Conservation (phyloP, 2,888 invertebrate genomes). For the Eutolmus rufibarbis region DNA sequence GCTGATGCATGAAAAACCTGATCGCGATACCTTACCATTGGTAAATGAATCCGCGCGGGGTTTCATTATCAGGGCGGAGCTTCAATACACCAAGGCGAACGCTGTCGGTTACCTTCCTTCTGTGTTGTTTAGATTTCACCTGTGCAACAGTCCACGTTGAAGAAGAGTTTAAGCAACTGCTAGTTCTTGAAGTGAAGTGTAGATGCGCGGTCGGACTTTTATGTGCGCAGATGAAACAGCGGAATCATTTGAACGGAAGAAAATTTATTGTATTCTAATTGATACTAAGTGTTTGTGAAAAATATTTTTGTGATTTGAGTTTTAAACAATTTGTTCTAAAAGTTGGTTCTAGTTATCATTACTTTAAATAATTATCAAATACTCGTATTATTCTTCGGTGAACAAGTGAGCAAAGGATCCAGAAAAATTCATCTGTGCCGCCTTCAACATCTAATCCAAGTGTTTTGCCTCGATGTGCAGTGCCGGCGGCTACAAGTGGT, state of each 20-base stretch:
- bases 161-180: background rate
- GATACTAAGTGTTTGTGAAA: background rate
- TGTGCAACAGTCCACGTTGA: background rate
- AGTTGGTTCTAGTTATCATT: background rate
- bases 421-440: background rate
- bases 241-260: background rate
- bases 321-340: background rate
- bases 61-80: constrained; percentile 18
- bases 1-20: constrained; percentile 18
- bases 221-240: background rate
- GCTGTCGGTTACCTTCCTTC: background rate
- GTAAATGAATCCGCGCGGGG: background rate
- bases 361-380: background rate
- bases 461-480: background rate
- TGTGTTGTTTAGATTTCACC: background rate
- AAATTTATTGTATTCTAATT: background rate
- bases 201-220: background rate
- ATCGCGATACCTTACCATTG: constrained; percentile 16
- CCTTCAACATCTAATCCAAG: background rate
- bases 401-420: background rate
- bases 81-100: background rate
- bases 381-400: background rate
- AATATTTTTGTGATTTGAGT: background rate
- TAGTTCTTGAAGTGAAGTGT: background rate
- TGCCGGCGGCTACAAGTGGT: background rate